These are phyloP conservation scores for Sinocyclocheilus grahami DNA, from an alignment of 2,113 vertebrate genomes.

Conservation along the genomic window DNA sequence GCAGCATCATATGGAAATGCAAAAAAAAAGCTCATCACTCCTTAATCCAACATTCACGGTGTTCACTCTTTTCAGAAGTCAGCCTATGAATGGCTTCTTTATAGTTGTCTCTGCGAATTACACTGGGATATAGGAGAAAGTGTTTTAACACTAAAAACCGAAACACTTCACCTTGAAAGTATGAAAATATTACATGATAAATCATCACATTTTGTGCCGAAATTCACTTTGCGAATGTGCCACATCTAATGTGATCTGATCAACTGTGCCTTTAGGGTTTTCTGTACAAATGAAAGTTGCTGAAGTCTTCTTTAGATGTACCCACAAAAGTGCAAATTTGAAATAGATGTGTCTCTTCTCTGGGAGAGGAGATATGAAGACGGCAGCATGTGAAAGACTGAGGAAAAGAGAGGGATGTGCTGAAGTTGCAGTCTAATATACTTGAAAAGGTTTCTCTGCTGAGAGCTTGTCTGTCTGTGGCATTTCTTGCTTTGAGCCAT, in stretches of 20 bases:
- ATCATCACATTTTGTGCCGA: conserved; percentile 2
- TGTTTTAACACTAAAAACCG: background rate
- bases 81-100: background rate
- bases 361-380: background rate
- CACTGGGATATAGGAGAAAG: background rate
- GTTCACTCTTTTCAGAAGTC: background rate
- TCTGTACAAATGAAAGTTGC: background rate
- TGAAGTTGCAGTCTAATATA: conserved; percentile 26
- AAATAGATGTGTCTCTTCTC: background rate
- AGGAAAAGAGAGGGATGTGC: background rate
- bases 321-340: conserved; percentile 14
- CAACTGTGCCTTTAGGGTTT: conserved; percentile 30
- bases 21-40: background rate
- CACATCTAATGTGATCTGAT: conserved; percentile 28
- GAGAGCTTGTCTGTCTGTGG: background rate
- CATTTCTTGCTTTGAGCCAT: background rate
- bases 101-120: conserved; percentile 15
- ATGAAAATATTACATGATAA: conserved; percentile 7
- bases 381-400: background rate
- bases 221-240: conserved; percentile 8
- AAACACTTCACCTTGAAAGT: background rate
- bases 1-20: background rate
- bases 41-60: background rate
- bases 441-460: conserved; percentile 20
- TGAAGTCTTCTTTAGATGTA: conserved; percentile 15